Base-by-base conservation (phyloP, 1,140 invertebrate genomes). In the Drosophila funebris region DNA sequence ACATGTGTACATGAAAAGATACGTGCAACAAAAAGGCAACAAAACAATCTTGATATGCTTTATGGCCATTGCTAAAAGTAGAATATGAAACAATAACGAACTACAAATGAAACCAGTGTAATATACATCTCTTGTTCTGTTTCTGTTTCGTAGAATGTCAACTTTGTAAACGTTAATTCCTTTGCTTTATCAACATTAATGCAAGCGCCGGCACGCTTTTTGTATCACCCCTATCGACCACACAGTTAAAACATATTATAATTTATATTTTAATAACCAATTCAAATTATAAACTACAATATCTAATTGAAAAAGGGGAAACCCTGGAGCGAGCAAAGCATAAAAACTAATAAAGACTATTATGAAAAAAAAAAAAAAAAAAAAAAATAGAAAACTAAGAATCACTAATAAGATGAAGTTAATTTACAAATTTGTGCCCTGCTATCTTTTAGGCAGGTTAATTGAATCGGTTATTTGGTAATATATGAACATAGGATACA, bases 341-440 rank as follows among this genome's bases (percentile, higher is more conserved):
- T 50, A 66, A 69, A 63, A 82, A 75, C 62, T 62, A 85, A 78
- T 87, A 87, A 87, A 87, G 78, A 87, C 78, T 82, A 87, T 87
- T 78, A 75, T 63, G 73, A 84, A 78, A 71, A 52, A 63, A 44
- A 76, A 46, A 41, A 73, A 64, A 84, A 78, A 71, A 52, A 63
- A 44, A 76, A n/a, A n/a, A n/a, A n/a, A n/a, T n/a, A n/a, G 67
- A 50, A 36, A 27, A 36, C 14, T 2, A 22, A 63, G 27, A 61
- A 61, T 50, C 22, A n/a, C 33, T 41, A 43, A 18, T 20, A 43
- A 54, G 31, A 69, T 36, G 29, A 56, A 29, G 18, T 18, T 31
- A 50, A 52, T 53, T n/a, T n/a, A n/a, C n/a, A n/a, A n/a, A n/a
- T n/a, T n/a, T n/a, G n/a, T n/a, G n/a, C n/a, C n/a, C n/a, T n/a